These are phyloP conservation scores for Coccyzus lansbergi DNA, from an alignment of 2,797 vertebrate species.

Conservation along the genomic window DNA sequence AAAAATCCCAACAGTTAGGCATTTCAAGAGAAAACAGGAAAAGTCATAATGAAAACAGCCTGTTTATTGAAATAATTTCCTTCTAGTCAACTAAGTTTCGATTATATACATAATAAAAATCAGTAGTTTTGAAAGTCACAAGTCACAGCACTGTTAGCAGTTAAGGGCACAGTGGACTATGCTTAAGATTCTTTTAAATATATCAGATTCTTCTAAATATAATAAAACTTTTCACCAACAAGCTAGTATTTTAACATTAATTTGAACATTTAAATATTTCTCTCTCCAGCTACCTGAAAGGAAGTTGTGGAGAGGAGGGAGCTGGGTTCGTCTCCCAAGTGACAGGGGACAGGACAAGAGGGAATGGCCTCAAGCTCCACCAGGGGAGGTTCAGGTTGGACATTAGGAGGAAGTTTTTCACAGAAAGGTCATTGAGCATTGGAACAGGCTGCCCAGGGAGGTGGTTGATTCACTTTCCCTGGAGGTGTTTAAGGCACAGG, in stretches of 20 bases:
- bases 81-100: not conserved
- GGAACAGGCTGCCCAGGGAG: too few relatives aligned
- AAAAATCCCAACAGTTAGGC: not conserved
- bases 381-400: too few relatives aligned
- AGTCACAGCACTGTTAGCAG: not conserved
- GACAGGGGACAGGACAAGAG: too few relatives aligned
- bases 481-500: too few relatives aligned
- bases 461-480: too few relatives aligned
- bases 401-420: too few relatives aligned
- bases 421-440: too few relatives aligned
- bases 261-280: not conserved
- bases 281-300: too few relatives aligned
- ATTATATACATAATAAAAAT: not conserved
- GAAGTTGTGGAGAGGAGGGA: too few relatives aligned
- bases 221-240: not conserved
- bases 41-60: not conserved
- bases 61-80: not conserved
- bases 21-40: not conserved
- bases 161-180: not conserved
- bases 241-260: not conserved
- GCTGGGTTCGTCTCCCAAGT: too few relatives aligned
- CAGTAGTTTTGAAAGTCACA: not conserved
- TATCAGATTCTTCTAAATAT: not conserved
- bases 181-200: not conserved
- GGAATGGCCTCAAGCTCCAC: too few relatives aligned